Conservation (phyloP, 2,888 invertebrate genomes). For the Heterodera filipjevi region DNA sequence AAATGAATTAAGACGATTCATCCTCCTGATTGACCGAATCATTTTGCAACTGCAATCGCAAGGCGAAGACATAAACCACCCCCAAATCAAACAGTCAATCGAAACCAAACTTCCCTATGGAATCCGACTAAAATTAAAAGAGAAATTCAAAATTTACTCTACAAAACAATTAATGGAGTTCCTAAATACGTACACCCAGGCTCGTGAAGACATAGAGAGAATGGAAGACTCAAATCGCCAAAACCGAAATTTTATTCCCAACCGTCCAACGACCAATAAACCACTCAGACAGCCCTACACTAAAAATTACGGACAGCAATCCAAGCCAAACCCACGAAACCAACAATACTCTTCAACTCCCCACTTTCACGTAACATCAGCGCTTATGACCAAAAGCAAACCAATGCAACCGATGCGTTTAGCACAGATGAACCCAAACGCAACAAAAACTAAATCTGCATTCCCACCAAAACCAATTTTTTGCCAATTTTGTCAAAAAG, state of each 20-base stretch:
- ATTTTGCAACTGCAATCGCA: neutral
- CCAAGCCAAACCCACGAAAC: no score
- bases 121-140: neutral
- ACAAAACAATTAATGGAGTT: neutral
- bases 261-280: neutral
- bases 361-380: neutral
- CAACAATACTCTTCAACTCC: no score
- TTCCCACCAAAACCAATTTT: neutral
- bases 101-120: neutral
- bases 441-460: neutral
- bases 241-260: neutral
- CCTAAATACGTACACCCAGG: neutral
- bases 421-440: neutral
- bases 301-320: neutral
- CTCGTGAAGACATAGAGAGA: neutral
- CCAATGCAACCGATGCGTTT: neutral
- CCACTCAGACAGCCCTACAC: neutral
- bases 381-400: neutral
- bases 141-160: neutral
- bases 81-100: neutral
- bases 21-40: neutral
- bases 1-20: neutral
- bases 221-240: neutral
- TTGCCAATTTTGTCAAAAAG: neutral
- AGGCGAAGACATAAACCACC: neutral